Conservation (phyloP, 2,888 invertebrate species). For the Eilema sororculum region DNA sequence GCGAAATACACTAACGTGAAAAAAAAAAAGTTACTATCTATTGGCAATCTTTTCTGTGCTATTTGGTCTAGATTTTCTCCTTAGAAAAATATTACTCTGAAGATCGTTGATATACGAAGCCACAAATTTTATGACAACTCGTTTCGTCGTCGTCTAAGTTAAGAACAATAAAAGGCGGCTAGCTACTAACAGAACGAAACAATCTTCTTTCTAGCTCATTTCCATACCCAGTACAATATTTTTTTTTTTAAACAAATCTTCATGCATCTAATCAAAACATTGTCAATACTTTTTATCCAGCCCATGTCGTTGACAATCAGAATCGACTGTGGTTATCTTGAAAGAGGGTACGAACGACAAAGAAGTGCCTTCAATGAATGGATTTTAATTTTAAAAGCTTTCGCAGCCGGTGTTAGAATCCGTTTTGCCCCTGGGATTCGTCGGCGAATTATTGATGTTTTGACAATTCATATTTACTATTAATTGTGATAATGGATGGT, state of each 20-base stretch:
- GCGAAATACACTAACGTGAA: neutral
- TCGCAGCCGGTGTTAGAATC: conserved; percentile 77
- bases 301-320: conserved; percentile 59
- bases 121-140: neutral
- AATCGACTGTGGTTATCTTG: conserved; percentile 68
- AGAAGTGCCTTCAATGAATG: conserved; percentile 80
- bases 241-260: neutral
- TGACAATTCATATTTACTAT: conserved; percentile 72
- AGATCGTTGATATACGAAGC: neutral
- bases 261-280: conserved; percentile 27
- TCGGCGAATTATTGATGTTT: conserved; percentile 81
- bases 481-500: conserved; percentile 69
- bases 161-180: neutral
- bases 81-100: no score
- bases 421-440: conserved; percentile 69
- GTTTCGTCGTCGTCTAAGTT: no score
- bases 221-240: neutral
- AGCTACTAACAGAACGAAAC: neutral
- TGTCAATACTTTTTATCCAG: conserved; percentile 43
- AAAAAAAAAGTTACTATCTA: neutral
- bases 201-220: neutral
- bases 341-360: conserved; percentile 72
- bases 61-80: neutral
- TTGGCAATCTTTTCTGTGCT: no score
- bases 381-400: conserved; percentile 85